phyloP scores from a whole-genome alignment of 2,888 invertebrate genomes.

The Andrena camellia region DNA sequence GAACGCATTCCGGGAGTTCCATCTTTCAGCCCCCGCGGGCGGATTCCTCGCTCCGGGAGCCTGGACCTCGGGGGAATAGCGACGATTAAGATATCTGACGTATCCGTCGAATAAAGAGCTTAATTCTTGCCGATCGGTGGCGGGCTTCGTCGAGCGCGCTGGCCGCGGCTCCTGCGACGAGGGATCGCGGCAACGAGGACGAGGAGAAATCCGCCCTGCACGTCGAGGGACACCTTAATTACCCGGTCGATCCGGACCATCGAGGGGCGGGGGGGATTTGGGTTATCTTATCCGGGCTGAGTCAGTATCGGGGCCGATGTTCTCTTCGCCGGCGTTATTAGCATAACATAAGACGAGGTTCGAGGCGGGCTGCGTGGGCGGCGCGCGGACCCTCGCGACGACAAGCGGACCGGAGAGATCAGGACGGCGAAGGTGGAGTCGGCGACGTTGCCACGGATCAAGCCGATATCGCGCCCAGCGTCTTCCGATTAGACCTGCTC shows the following conservation, averaged over 20 bases:
- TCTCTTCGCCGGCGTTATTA: slow-evolving; percentile 68
- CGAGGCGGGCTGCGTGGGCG: slow-evolving; percentile 69
- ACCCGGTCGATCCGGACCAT: slow-evolving; percentile 35
- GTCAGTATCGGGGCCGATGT: slow-evolving; percentile 71
- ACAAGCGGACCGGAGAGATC: slow-evolving; percentile 39
- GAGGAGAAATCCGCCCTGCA: slow-evolving; percentile 31
- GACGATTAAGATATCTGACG: slow-evolving; percentile 64
- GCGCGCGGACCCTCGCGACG: slow-evolving; percentile 53
- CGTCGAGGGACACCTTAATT: slow-evolving; percentile 65
- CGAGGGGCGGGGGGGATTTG: slow-evolving; percentile 38
- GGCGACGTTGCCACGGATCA: slow-evolving; percentile 38
- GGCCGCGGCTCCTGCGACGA: slow-evolving; percentile 2
- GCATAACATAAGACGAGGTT: slow-evolving; percentile 71
- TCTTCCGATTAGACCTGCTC: slow-evolving; percentile 30
- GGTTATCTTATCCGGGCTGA: slow-evolving; percentile 70
- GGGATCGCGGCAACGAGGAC: slow-evolving; percentile 4
- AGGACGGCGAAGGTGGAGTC: slow-evolving; percentile 26
- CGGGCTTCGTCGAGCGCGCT: slow-evolving; percentile 30
- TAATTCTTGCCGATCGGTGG: slow-evolving; percentile 53
- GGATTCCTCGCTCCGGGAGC: slow-evolving; percentile 25
- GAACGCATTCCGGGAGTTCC: slow-evolving; percentile 56
- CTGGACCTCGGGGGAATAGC: slow-evolving; percentile 27
- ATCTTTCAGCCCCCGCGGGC: slow-evolving; percentile 40
- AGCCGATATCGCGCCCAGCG: slow-evolving; percentile 16
- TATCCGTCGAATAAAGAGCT: slow-evolving; percentile 36